Evolutionary conservation across 35 echinoderm and acorn worm species (phyloP).

Genomic region (Chiridota heheva): DNA sequence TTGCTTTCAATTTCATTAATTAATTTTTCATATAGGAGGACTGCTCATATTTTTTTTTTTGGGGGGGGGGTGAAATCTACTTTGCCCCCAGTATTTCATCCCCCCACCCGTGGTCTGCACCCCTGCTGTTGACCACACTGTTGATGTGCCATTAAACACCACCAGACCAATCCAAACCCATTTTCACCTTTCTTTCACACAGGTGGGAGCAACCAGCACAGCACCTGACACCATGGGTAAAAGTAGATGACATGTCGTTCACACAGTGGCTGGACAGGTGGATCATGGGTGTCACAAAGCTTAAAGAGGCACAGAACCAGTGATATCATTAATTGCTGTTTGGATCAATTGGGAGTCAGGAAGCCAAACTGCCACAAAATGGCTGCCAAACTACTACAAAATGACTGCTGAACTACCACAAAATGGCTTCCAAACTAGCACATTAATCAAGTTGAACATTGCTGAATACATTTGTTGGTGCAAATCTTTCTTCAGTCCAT

Average conservation of each 20-base stretch:
- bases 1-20: too few species aligned
- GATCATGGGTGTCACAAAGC: slow-evolving; percentile 63
- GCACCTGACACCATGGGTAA: slow-evolving; percentile 83
- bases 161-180: too few species aligned
- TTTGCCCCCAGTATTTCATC: too few species aligned
- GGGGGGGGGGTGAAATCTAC: not conserved
- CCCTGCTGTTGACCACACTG: not conserved
- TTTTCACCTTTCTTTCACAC: not conserved
- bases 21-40: too few species aligned
- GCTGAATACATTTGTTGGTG: too few species aligned
- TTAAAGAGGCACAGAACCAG: slow-evolving; percentile 32
- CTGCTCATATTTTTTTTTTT: too few species aligned
- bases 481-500: too few species aligned
- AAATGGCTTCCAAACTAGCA: not conserved
- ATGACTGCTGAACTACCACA: not conserved
- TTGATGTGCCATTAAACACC: too few species aligned
- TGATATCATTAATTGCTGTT: not conserved
- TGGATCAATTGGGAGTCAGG: not conserved
- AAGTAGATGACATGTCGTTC: slow-evolving; percentile 42
- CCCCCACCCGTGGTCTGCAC: too few species aligned
- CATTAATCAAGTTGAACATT: not conserved
- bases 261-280: slow-evolving; percentile 82
- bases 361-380: not conserved
- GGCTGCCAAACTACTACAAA: not conserved
- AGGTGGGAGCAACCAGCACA: slow-evolving; percentile 96